Percentiles rank a stretch among this genome's conserved stretches.
Evolutionary conservation across 2,797 vertebrate species (phyloP).

Genomic region (Myotis myotis): DNA sequence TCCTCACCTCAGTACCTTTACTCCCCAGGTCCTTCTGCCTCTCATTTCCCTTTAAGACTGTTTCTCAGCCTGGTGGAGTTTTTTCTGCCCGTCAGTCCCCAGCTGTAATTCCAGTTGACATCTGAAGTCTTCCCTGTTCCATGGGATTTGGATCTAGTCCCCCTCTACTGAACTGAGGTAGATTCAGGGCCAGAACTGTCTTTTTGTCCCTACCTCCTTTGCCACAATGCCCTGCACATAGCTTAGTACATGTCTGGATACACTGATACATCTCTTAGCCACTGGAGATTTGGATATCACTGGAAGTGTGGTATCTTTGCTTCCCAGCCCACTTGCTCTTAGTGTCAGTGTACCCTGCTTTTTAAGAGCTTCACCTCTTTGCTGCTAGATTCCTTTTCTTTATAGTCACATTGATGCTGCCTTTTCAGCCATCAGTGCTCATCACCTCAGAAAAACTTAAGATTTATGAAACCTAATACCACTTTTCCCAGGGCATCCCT

Average conservation of each 20-base stretch:
- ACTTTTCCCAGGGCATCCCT: neutral
- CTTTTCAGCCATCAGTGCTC: neutral
- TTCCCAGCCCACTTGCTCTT: neutral
- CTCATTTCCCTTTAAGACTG: neutral
- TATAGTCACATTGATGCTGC: neutral
- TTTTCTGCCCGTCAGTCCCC: neutral
- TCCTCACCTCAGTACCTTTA: neutral
- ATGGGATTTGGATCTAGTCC: neutral
- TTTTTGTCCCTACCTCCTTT: neutral
- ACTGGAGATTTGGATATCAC: neutral
- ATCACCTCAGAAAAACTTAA: neutral
- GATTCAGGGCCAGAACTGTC: neutral
- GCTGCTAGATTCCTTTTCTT: neutral
- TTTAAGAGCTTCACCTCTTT: neutral
- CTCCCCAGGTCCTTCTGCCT: neutral
- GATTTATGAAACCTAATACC: conserved; percentile 15
- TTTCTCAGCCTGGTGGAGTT: neutral
- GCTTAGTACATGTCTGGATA: neutral
- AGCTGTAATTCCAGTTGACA: neutral
- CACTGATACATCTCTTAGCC: neutral
- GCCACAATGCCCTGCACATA: neutral
- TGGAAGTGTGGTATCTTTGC: neutral
- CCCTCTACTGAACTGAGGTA: neutral
- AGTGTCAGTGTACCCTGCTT: neutral
- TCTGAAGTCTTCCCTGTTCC: conserved; percentile 1